Evolutionary conservation across 1,140 invertebrate genomes (phyloP).

Genomic region (Drosophila simulans): DNA sequence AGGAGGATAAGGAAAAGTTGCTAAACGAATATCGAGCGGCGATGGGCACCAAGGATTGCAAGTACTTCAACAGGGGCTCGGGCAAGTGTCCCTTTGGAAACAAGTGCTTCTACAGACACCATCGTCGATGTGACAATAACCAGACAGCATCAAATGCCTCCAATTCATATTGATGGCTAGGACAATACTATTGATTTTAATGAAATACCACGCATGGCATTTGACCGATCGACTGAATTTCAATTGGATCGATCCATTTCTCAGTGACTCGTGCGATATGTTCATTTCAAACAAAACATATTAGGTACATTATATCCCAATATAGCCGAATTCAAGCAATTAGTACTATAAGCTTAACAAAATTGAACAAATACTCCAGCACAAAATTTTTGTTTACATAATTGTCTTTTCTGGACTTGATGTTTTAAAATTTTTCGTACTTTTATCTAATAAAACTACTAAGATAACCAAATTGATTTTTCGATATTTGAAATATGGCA

Average conservation of each 20-base stretch:
- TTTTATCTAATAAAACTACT: not conserved
- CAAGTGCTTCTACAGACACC: conserved; percentile 95
- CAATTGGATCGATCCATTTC: no score
- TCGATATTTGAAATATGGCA: no score
- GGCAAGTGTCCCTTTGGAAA: conserved; percentile 96
- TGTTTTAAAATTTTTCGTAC: not conserved
- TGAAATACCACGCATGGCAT: no score
- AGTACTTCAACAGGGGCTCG: conserved; percentile 92
- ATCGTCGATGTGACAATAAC: conserved; percentile 90
- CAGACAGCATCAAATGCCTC: conserved; percentile 76
- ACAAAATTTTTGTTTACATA: not conserved
- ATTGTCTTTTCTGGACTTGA: not conserved
- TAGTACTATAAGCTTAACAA: no score
- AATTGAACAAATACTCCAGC: not conserved
- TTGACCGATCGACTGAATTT: no score
- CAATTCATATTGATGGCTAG: no score
- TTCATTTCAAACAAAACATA: no score
- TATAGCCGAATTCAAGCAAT: no score
- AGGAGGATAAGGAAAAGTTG: conserved; percentile 94
- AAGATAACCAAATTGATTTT: not conserved
- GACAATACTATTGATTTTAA: no score
- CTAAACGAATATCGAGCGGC: conserved; percentile 92
- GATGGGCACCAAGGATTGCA: conserved; percentile 93
- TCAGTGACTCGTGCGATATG: no score
- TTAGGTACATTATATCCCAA: no score